Evolutionary conservation across 2,113 vertebrate species (phyloP).

Genomic region (Abramis brama): DNA sequence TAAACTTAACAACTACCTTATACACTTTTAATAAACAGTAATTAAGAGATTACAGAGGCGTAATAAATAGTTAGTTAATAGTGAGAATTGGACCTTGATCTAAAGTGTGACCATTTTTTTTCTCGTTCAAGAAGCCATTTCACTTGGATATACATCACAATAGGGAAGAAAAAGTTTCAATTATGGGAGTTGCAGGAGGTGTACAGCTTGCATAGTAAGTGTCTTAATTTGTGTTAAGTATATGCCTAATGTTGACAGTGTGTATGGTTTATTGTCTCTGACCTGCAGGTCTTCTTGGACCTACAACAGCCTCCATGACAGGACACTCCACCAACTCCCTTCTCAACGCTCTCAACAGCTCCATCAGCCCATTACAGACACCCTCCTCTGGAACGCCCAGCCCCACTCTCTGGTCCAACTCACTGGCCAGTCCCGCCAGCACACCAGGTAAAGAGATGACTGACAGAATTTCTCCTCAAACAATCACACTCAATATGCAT

Average conservation of each 20-base stretch:
- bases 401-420: constrained; percentile 88
- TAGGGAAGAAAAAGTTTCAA: too few species aligned
- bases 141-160: too few species aligned
- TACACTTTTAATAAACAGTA: too few species aligned
- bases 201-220: too few species aligned
- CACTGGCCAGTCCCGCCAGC: constrained; percentile 77
- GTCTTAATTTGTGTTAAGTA: too few species aligned
- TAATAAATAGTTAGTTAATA: too few species aligned
- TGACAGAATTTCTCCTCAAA: background rate
- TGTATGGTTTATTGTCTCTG: constrained; percentile 5
- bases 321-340: constrained; percentile 84
- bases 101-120: too few species aligned
- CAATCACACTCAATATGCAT: background rate
- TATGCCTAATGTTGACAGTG: background rate
- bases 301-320: constrained; percentile 81
- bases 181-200: background rate
- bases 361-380: constrained; percentile 89
- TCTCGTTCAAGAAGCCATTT: too few species aligned
- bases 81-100: too few species aligned
- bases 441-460: constrained; percentile 78
- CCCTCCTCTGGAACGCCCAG: constrained; percentile 84
- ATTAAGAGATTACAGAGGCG: too few species aligned
- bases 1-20: too few species aligned
- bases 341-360: constrained; percentile 91
- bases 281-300: constrained; percentile 87